A percentile compares a stretch with the other conserved stretches of the same genome.
Conservation (phyloP, 1,140 invertebrate species). For the Phocides pigmalion region DNA sequence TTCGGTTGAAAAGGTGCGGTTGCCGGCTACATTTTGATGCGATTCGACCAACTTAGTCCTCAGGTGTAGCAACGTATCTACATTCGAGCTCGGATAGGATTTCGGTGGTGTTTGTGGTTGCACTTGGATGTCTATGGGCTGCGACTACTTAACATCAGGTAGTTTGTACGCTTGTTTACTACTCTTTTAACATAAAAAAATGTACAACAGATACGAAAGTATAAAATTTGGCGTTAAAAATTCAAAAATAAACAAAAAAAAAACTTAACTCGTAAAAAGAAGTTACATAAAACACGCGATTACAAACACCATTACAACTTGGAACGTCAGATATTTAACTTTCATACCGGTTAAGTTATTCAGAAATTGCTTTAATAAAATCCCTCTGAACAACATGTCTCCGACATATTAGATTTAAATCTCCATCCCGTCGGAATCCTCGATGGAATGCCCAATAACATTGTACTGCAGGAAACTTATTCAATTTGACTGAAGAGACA, state of each 20-base stretch:
- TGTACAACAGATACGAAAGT: no score
- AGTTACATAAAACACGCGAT: neutral
- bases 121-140: no score
- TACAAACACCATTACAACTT: neutral
- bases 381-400: conserved; percentile 40
- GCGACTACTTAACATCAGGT: no score
- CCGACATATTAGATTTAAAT: conserved; percentile 62
- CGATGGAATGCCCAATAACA: conserved; percentile 69
- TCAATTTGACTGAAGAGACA: conserved; percentile 76
- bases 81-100: no score
- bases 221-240: no score
- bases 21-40: no score
- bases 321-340: neutral
- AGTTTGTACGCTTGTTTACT: no score
- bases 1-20: no score
- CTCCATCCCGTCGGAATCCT: conserved; percentile 54
- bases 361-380: conserved; percentile 33
- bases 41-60: no score
- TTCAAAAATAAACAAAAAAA: neutral
- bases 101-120: no score
- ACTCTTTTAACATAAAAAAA: no score
- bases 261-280: neutral
- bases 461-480: conserved; percentile 71
- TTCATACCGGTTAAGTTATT: conserved; percentile 27
- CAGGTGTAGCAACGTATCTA: no score